A percentile compares a stretch with the other conserved stretches of the same genome.
phyloP scores from a whole-genome alignment of 2,797 vertebrate species.

The Spinus olivaceus region DNA sequence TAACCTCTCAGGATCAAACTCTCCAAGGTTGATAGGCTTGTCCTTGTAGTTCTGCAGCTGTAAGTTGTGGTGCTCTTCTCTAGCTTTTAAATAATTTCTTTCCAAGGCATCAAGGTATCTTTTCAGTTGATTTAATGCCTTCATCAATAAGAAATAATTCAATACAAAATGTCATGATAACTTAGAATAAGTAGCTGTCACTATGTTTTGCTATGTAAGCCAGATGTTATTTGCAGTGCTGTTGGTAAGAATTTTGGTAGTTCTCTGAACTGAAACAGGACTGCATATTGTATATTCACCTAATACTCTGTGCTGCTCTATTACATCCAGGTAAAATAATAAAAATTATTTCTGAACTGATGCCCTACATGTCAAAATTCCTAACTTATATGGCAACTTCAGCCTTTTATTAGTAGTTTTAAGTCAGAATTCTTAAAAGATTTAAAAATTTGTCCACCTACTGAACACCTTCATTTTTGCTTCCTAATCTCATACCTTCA shows the following conservation, averaged over 20 bases:
- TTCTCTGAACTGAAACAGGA: background rate
- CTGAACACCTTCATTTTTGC: background rate
- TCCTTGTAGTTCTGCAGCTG: conserved; percentile 83
- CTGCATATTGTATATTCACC: background rate
- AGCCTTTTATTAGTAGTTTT: background rate
- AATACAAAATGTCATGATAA: background rate
- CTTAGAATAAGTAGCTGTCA: background rate
- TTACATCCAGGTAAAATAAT: background rate
- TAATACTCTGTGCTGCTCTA: background rate
- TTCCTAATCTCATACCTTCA: background rate
- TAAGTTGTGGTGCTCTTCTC: conserved; percentile 80
- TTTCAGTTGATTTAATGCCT: conserved; percentile 85
- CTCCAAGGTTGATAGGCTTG: conserved; percentile 70
- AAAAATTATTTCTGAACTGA: background rate
- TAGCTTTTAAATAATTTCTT: conserved; percentile 83
- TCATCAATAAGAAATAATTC: conserved; percentile 20
- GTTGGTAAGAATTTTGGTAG: background rate
- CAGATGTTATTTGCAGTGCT: background rate
- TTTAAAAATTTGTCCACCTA: background rate
- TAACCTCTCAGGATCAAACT: conserved; percentile 82
- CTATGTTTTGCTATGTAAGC: background rate
- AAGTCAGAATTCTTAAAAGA: background rate
- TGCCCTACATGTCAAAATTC: background rate
- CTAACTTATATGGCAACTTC: background rate
- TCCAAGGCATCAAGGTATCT: conserved; percentile 83